Conservation (phyloP, 2,888 invertebrate genomes). For the Orthosia gracilis region DNA sequence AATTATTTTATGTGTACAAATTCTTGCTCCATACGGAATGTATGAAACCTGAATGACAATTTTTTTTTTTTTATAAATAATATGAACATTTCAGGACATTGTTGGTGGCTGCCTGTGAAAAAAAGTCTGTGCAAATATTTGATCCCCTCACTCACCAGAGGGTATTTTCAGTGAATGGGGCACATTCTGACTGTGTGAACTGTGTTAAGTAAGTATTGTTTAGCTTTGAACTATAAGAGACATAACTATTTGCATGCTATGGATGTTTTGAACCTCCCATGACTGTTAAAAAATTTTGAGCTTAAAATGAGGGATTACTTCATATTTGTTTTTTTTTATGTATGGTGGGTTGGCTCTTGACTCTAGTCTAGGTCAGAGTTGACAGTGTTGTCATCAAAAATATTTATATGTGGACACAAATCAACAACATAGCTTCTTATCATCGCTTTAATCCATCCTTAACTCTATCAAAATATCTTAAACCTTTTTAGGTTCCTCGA, state of each 20-base stretch:
- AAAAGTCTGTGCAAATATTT: slow-evolving; percentile 96
- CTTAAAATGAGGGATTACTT: background rate
- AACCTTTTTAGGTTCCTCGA: slow-evolving; percentile 94
- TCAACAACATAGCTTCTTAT: background rate
- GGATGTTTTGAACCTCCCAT: background rate
- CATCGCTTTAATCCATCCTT: background rate
- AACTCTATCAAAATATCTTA: background rate
- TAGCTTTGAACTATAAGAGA: background rate
- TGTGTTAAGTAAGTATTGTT: slow-evolving; percentile 95
- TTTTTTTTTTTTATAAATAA: background rate
- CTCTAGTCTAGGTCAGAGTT: too few species aligned
- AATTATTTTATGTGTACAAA: too few species aligned
- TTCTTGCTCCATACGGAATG: too few species aligned
- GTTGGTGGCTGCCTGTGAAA: slow-evolving; percentile 97
- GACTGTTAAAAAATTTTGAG: background rate
- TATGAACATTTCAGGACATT: slow-evolving; percentile 91
- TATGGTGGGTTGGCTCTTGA: too few species aligned
- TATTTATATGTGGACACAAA: too few species aligned
- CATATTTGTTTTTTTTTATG: too few species aligned
- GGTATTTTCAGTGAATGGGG: slow-evolving; percentile 94
- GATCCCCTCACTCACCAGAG: slow-evolving; percentile 96
- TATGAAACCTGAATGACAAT: too few species aligned
- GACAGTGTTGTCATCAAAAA: too few species aligned
- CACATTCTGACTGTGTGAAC: slow-evolving; percentile 97
- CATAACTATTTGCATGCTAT: background rate